Conservation (phyloP, 92 coral and sea anemone genomes). For the Phymanthus crucifer region DNA sequence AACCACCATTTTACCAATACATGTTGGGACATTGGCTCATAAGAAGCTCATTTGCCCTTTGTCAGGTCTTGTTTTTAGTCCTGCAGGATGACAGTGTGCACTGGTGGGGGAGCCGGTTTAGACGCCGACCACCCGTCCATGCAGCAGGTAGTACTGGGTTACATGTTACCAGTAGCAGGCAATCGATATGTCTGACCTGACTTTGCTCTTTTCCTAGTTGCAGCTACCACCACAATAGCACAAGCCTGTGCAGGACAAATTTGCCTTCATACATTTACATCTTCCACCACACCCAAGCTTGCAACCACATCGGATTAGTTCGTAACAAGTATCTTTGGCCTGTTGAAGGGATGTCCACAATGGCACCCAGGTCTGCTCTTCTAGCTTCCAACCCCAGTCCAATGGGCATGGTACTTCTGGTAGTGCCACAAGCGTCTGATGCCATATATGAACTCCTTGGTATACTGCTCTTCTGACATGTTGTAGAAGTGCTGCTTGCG, state of each 20-base stretch:
- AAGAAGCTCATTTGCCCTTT: slow-evolving; percentile 38
- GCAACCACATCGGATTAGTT: slow-evolving; percentile 61
- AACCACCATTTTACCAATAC: too few species aligned
- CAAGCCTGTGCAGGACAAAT: slow-evolving; percentile 58
- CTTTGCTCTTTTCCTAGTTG: not conserved
- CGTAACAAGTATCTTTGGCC: too few species aligned
- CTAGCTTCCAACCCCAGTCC: slow-evolving; percentile 64
- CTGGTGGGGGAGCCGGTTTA: slow-evolving; percentile 56
- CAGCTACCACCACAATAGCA: slow-evolving; percentile 64
- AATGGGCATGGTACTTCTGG: slow-evolving; percentile 56
- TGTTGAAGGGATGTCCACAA: slow-evolving; percentile 59
- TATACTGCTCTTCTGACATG: slow-evolving; percentile 59
- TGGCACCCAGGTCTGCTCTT: slow-evolving; percentile 58
- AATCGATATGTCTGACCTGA: not conserved
- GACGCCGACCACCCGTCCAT: too few species aligned
- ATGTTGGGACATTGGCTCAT: too few species aligned
- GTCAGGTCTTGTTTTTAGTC: slow-evolving; percentile 42
- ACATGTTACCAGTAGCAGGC: too few species aligned
- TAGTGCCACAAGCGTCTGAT: slow-evolving; percentile 44
- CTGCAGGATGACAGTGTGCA: slow-evolving; percentile 40
- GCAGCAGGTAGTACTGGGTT: too few species aligned
- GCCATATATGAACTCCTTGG: slow-evolving; percentile 41
- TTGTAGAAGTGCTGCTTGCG: slow-evolving; percentile 54
- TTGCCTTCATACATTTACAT: slow-evolving; percentile 64
- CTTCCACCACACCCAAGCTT: slow-evolving; percentile 59